phyloP scores from a whole-genome alignment of 2,888 invertebrate species.

The Eristalis pertinax region DNA sequence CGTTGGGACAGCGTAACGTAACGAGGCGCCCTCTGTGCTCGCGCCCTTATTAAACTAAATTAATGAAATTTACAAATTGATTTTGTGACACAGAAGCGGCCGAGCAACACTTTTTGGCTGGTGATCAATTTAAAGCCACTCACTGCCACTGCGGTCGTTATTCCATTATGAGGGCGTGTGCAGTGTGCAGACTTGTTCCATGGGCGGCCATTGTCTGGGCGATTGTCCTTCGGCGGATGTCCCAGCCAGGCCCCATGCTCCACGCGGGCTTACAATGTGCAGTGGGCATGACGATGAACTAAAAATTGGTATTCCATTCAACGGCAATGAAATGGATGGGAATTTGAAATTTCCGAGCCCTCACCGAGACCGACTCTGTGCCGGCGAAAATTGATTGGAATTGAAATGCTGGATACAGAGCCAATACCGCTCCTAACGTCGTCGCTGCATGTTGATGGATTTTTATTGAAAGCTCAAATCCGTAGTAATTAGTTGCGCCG shows the following conservation, averaged over 20 bases:
- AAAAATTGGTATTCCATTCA: conserved; percentile 43
- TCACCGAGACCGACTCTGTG: neutral
- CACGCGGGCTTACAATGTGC: conserved; percentile 29
- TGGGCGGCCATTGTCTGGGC: neutral
- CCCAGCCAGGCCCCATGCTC: neutral
- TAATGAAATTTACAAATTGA: conserved; percentile 71
- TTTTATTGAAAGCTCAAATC: neutral
- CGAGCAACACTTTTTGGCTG: neutral
- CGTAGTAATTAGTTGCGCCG: conserved; percentile 19
- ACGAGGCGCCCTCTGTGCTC: conserved; percentile 42
- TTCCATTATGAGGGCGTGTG: conserved; percentile 25
- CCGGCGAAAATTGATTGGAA: conserved; percentile 23
- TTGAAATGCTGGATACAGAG: neutral
- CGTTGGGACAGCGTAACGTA: conserved; percentile 12
- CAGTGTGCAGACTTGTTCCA: neutral
- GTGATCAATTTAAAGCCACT: conserved; percentile 67
- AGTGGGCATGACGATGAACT: conserved; percentile 48
- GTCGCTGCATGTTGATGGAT: conserved; percentile 11
- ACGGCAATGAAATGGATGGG: conserved; percentile 17
- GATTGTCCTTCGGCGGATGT: conserved; percentile 14
- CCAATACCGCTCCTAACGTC: neutral
- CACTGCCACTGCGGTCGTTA: conserved; percentile 51
- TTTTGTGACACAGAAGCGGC: conserved; percentile 61
- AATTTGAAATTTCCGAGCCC: conserved; percentile 37
- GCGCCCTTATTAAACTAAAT: conserved; percentile 62